Evolutionary conservation across 2,888 invertebrate genomes (phyloP), one percentile per base, ranked within the genome.

Genomic region (Amblyjoppa fuscipennis): DNA sequence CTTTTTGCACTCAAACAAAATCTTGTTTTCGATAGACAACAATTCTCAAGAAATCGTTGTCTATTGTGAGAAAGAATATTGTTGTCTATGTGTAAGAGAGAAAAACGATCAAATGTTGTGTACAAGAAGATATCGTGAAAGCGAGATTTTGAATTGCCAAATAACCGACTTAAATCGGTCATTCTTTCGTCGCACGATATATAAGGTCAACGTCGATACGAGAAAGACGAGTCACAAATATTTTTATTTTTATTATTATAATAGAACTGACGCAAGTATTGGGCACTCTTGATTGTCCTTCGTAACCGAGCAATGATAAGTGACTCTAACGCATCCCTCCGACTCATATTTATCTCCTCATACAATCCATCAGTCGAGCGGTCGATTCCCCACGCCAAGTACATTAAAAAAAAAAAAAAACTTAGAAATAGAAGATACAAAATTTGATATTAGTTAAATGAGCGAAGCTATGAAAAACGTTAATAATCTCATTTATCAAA

Each of bases 211-310:
- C 38, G 31, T 34, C 38, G 64, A 64, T 64, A 64, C 34, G 64
- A 16, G 31, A 64, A 34, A 38, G 64, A 64, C 64, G 1, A 11
- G 7, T 59, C 28, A 20, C 38, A 13, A 25, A 59, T 59, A 25
- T 59, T 38, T 73, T 41, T 28, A 34, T 73, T 56, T 25, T 41
- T 41, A 28, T 41, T 28, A 20, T 41, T 73, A 53, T 59, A 41
- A 53, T n/a, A 31, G 70, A 53, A 79, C 59, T 74, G 64, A 84
- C 51, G 84, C 83, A 83, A 83, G 51, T 34, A 28, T 38, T 49
- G 38, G 11, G 70, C 31, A 59, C 38, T 74, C 59, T 20, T 41
- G 45, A 61, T 45, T 28, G 3, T 74, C 45, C 16, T 41, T 74
- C 38, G 61, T 45, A 28, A 11, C 56, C 25, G 59, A n/a, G 25